Evolutionary conservation across 2,797 vertebrate genomes (phyloP).

Genomic region (Squalus acanthias): DNA sequence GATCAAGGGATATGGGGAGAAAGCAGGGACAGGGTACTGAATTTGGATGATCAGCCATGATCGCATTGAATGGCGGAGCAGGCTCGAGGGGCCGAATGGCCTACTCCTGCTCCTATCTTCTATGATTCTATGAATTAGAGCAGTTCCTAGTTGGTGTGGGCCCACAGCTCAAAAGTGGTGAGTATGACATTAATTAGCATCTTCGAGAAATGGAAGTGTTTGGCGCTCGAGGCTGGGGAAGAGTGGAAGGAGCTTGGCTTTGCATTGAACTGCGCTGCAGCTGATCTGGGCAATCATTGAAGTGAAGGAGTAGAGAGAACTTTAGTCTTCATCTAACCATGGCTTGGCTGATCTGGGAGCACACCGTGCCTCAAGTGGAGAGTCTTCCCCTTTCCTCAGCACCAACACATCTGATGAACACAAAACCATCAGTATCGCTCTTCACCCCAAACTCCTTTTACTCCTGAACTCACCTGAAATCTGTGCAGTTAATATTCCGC

Average conservation of each 20-base stretch:
- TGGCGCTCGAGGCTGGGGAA: not conserved
- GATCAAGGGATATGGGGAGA: too few relatives aligned
- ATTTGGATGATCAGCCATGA: too few relatives aligned
- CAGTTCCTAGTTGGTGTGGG: not conserved
- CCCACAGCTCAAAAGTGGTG: not conserved
- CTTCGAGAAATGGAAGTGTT: not conserved
- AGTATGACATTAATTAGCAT: not conserved
- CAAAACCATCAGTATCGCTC: not conserved
- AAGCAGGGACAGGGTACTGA: too few relatives aligned
- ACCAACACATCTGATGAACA: too few relatives aligned
- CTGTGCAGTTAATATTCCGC: not conserved
- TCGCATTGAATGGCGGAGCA: too few relatives aligned
- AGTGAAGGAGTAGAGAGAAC: not conserved
- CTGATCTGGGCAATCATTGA: not conserved
- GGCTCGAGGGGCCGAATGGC: too few relatives aligned
- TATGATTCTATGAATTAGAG: too few relatives aligned
- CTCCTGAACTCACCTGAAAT: not conserved
- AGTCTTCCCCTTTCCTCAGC: not conserved
- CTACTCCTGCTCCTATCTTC: too few relatives aligned
- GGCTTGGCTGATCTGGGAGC: not conserved
- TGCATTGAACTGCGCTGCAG: not conserved
- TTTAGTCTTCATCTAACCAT: not conserved
- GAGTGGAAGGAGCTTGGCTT: not conserved
- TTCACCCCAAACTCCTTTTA: not conserved
- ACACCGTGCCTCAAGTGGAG: not conserved